Base-by-base conservation (phyloP, 2,797 vertebrate species). In the Percopsis omiscomaycus region DNA sequence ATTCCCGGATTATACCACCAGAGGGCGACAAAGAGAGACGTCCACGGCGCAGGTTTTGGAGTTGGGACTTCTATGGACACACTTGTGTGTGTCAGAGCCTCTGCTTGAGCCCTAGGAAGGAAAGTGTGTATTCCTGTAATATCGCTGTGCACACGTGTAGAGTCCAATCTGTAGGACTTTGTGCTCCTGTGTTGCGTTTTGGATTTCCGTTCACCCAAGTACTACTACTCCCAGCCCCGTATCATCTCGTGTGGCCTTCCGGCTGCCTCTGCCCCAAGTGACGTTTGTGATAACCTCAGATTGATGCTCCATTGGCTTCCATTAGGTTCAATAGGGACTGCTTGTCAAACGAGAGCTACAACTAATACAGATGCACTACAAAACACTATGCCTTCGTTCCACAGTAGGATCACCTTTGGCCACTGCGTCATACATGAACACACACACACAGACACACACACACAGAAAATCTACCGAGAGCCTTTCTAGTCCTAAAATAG, bases 11-110 rank as follows among this genome's bases (percentile, higher is more conserved):
- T 48, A 15, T 48, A 48, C 47, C 47, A 85, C 78, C 22, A 51
- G 86, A 76, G 81, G 85, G 87, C 5, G 83, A 86, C 73, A 86
- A 79, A 82, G 84, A 82, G 84, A 81, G 75, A 69, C 79, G 71
- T 63, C 57, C 59, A 73, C 66, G 62, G 80, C 66, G 73, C 71
- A 48, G 12, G 8, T 48, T 71, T 60, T 78, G 60, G 65, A 81
- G 73, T 72, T 67, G 75, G 58, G 72, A 80, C 74, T 74, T 59
- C 28, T 63, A 11, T 47, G 28, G 58, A 54, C 75, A 65, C 79
- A 59, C 79, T 75, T 69, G 55, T 84, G 32, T 78, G 64, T 64
- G 73, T 69, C 79, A 77, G 61, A 77, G 55, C 68, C 56, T 58
- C 61, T 68, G 67, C 68, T 72, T 13, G 14, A 85, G 74, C 75